Percentiles rank a stretch among this genome's conserved stretches.
Evolutionary conservation across 2,113 vertebrate species (phyloP).

Genomic region (Cynoglossus semilaevis): DNA sequence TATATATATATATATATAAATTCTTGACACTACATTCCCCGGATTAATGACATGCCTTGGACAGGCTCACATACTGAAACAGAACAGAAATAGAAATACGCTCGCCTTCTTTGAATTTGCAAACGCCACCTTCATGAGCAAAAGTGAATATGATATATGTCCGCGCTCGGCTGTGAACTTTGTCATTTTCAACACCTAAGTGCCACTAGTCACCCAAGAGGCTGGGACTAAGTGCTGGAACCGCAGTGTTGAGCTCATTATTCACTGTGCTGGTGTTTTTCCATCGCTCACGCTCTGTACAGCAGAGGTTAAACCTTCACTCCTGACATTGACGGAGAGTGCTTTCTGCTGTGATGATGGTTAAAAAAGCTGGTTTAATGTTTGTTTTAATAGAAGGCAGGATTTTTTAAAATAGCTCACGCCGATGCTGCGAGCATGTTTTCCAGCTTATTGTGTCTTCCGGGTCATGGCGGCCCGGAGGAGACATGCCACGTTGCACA

Average conservation of each 20-base stretch:
- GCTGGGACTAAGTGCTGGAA: conserved; percentile 32
- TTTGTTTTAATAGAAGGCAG: background rate
- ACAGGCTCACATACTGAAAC: background rate
- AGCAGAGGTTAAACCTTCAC: conserved; percentile 6
- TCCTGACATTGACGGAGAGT: background rate
- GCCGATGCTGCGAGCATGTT: background rate
- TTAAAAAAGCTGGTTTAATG: background rate
- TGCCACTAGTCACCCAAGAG: conserved; percentile 5
- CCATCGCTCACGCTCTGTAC: background rate
- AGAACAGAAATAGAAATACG: conserved; percentile 7
- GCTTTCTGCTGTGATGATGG: background rate
- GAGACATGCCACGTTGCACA: conserved; percentile 40
- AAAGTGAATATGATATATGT: conserved; percentile 34
- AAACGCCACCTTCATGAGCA: conserved; percentile 10
- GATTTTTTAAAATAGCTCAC: background rate
- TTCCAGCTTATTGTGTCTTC: conserved; percentile 28
- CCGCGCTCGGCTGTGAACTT: conserved; percentile 37
- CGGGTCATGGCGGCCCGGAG: conserved; percentile 19
- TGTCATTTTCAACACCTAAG: conserved; percentile 51
- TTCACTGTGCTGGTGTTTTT: background rate
- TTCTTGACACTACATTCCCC: background rate
- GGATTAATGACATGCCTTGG: background rate
- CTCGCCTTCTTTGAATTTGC: conserved; percentile 13
- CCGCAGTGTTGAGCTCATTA: conserved; percentile 29
- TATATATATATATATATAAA: too few species aligned